These are phyloP conservation scores for Gavialis gangeticus DNA, from an alignment of 2,113 vertebrate species.

Conservation along the genomic window DNA sequence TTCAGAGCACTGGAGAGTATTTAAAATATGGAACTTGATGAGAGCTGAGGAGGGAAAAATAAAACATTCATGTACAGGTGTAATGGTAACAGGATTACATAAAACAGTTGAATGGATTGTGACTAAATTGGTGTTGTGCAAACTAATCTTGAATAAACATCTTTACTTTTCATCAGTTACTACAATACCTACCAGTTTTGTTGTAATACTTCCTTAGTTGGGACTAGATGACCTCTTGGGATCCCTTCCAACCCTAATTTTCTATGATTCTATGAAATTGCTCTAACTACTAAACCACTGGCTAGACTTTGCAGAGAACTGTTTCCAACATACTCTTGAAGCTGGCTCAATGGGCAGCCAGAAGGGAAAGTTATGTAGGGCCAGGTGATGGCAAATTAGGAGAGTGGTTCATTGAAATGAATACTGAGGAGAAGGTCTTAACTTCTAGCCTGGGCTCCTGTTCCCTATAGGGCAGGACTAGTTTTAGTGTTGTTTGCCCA, in stretches of 20 bases:
- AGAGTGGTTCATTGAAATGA: too few species aligned
- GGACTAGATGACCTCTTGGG: not conserved
- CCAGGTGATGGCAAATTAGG: too few species aligned
- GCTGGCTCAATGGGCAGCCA: too few species aligned
- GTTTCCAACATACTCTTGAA: too few species aligned
- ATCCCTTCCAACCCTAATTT: too few species aligned
- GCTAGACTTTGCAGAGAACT: too few species aligned
- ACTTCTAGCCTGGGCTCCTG: too few species aligned
- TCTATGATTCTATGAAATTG: too few species aligned
- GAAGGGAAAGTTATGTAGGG: too few species aligned
- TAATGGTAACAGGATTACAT: not conserved
- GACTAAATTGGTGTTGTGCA: not conserved
- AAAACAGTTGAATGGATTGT: not conserved
- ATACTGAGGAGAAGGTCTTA: too few species aligned
- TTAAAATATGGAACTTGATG: constrained; percentile 91
- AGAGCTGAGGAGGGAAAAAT: constrained; percentile 82
- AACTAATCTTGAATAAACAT: not conserved
- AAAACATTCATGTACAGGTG: not conserved
- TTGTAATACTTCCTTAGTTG: not conserved
- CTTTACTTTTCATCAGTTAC: not conserved
- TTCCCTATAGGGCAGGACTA: too few species aligned
- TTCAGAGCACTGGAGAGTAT: constrained; percentile 94
- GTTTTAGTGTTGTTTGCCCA: too few species aligned
- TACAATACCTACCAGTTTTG: not conserved
- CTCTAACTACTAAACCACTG: not conserved